Evolutionary conservation across 2,797 vertebrate genomes (phyloP).

Genomic region (Anabas testudineus): DNA sequence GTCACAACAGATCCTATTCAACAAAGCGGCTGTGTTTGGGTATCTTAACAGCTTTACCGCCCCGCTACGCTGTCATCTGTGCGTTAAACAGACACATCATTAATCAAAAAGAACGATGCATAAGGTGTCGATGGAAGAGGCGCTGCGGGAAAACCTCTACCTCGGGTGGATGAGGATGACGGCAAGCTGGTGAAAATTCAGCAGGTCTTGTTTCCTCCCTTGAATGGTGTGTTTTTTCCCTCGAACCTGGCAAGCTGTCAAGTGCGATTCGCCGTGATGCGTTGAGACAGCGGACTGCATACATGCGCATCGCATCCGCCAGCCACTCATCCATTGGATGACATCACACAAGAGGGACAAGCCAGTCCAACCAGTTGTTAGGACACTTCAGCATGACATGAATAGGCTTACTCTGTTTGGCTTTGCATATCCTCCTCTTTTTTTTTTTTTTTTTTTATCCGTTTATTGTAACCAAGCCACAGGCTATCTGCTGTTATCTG

Average conservation of each 20-base stretch:
- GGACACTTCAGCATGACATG: slow-evolving; percentile 52
- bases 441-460: too few relatives aligned
- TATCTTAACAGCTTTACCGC: slow-evolving; percentile 56
- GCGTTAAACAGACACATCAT: slow-evolving; percentile 63
- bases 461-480: slow-evolving; percentile 48
- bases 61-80: slow-evolving; percentile 74
- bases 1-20: slow-evolving; percentile 66
- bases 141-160: slow-evolving; percentile 64
- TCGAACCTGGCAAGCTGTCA: slow-evolving; percentile 88
- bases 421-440: slow-evolving; percentile 68
- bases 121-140: slow-evolving; percentile 66
- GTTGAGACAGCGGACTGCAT: slow-evolving; percentile 81
- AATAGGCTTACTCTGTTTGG: slow-evolving; percentile 51
- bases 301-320: slow-evolving; percentile 80
- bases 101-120: slow-evolving; percentile 61
- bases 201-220: slow-evolving; percentile 82
- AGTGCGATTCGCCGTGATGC: slow-evolving; percentile 81
- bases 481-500: slow-evolving; percentile 48
- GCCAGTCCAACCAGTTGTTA: slow-evolving; percentile 76
- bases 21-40: slow-evolving; percentile 59
- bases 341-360: slow-evolving; percentile 85
- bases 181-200: slow-evolving; percentile 84
- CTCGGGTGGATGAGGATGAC: slow-evolving; percentile 85
- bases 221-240: slow-evolving; percentile 63
- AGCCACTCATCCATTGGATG: slow-evolving; percentile 84